Conservation (phyloP, 2,113 vertebrate genomes). For the Amia ocellicauda region DNA sequence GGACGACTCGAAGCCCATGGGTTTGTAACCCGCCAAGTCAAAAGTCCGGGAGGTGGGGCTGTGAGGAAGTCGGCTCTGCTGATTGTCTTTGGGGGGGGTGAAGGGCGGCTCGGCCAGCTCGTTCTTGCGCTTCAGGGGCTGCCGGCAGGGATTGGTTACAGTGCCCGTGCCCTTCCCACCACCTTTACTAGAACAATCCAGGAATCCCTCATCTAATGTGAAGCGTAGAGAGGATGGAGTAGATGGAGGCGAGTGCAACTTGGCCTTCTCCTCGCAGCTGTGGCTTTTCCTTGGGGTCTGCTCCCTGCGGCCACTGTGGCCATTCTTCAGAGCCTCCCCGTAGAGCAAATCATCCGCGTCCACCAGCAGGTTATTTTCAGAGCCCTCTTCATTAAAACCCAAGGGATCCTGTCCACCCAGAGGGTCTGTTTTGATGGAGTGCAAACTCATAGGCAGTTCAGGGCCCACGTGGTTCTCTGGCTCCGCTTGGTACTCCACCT, state of each 20-base stretch:
- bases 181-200: constrained; percentile 41
- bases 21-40: constrained; percentile 85
- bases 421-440: constrained; percentile 41
- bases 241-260: constrained; percentile 54
- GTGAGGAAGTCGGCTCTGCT: constrained; percentile 43
- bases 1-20: constrained; percentile 91
- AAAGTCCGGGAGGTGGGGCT: constrained; percentile 61
- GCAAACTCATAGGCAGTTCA: constrained; percentile 45
- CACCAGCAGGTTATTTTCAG: constrained; percentile 50
- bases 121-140: constrained; percentile 77
- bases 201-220: constrained; percentile 43
- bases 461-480: constrained; percentile 40
- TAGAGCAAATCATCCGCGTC: constrained; percentile 60
- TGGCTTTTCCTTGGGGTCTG: constrained; percentile 35
- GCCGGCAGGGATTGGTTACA: constrained; percentile 55
- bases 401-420: constrained; percentile 34
- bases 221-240: constrained; percentile 58
- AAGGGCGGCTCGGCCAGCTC: constrained; percentile 61
- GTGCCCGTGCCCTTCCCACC: constrained; percentile 59
- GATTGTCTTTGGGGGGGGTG: constrained; percentile 62
- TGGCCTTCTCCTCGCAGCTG: constrained; percentile 21
- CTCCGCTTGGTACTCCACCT: constrained; percentile 57
- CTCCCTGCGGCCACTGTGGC: constrained; percentile 37
- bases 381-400: constrained; percentile 38
- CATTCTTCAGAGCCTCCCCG: constrained; percentile 43